These are phyloP conservation scores for Labia minor DNA, from an alignment of 2,888 invertebrate genomes.

Conservation along the genomic window DNA sequence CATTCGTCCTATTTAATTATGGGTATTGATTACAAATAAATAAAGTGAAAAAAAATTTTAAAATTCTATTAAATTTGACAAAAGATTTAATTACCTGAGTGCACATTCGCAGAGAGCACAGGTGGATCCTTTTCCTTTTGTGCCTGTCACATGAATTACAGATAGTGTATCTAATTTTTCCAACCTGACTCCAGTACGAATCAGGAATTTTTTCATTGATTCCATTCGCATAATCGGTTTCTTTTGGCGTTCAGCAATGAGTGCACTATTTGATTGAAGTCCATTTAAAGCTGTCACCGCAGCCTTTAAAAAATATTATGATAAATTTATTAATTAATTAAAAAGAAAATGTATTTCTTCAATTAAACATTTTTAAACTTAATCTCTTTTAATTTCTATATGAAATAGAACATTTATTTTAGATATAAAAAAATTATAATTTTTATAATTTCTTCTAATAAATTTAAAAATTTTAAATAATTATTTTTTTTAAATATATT, in stretches of 20 bases:
- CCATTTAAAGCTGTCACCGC: background rate
- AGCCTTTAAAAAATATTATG: background rate
- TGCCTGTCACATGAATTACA: conserved; percentile 91
- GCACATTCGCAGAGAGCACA: conserved; percentile 88
- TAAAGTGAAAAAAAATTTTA: background rate
- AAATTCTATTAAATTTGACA: background rate
- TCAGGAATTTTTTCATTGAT: background rate
- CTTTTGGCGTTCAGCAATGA: background rate
- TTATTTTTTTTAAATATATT: too few species aligned
- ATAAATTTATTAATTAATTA: background rate
- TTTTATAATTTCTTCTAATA: too few species aligned
- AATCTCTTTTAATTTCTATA: too few species aligned
- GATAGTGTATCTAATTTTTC: conserved; percentile 61
- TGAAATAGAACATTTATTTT: too few species aligned
- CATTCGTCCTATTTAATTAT: too few species aligned
- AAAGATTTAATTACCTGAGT: conserved; percentile 45
- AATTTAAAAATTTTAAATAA: too few species aligned
- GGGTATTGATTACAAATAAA: too few species aligned
- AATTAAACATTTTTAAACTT: too few species aligned
- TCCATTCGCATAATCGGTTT: background rate
- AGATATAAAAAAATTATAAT: too few species aligned
- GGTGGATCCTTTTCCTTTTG: conserved; percentile 96
- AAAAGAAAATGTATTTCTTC: too few species aligned
- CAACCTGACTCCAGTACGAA: conserved; percentile 49
- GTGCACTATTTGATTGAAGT: background rate